Evolutionary conservation across 2,113 vertebrate genomes (phyloP).

Genomic region (Xenopus laevis): DNA sequence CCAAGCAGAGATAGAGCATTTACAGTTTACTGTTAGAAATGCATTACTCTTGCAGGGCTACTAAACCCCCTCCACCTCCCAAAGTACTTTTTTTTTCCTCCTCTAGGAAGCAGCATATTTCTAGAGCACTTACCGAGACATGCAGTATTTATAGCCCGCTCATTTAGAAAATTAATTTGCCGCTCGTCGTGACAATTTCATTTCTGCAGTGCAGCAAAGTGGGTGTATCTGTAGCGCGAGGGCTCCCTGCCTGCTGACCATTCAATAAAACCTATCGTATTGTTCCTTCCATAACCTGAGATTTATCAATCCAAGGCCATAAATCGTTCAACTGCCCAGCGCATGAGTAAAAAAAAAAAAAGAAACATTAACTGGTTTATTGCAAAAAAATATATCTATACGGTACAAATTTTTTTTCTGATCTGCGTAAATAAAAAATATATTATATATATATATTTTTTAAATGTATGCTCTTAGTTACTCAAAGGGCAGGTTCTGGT

Average conservation of each 20-base stretch:
- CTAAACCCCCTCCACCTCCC: neutral
- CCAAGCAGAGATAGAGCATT: neutral
- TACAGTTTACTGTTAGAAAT: neutral
- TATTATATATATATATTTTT: too few species aligned
- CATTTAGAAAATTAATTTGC: constrained; percentile 20
- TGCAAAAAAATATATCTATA: too few species aligned
- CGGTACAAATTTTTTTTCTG: too few species aligned
- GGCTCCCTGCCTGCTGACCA: constrained; percentile 13
- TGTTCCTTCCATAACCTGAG: too few species aligned
- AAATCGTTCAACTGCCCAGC: too few species aligned
- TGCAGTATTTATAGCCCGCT: constrained; percentile 21
- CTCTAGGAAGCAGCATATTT: neutral
- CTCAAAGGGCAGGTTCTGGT: too few species aligned
- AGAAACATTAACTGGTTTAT: too few species aligned
- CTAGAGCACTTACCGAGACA: constrained; percentile 2
- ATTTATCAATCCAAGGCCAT: too few species aligned
- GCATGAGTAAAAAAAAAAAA: too few species aligned
- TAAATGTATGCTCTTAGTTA: too few species aligned
- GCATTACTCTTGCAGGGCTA: neutral
- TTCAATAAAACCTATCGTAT: constrained; percentile 2
- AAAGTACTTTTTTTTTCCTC: too few species aligned
- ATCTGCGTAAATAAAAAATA: too few species aligned
- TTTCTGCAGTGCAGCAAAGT: constrained; percentile 14
- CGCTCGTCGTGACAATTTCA: constrained; percentile 1
- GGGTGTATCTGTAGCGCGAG: neutral